Base-by-base conservation (phyloP, 2,113 vertebrate species). In the Hippocampus barbouri region DNA sequence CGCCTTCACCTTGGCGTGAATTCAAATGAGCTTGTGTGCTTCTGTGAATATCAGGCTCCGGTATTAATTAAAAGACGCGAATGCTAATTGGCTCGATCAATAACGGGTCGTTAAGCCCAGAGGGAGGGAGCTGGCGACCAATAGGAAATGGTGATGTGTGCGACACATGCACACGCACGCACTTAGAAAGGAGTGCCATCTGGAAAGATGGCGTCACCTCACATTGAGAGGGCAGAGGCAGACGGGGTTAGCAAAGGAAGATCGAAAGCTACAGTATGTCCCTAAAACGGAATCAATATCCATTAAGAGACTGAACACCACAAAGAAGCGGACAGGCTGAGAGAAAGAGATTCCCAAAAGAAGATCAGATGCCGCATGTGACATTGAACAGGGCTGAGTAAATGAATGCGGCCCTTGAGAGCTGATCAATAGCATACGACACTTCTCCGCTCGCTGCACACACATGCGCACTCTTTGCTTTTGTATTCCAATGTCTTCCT, bases 21-120 rank as follows among this genome's bases (percentile, higher is more conserved):
- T 88, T 85, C 83, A 85, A 87, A 79, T 60, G 51, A 1, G 63
- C 14, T 38, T 53, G 41, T 53, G 60, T 54, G 45, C 61, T 27
- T 23, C 43, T 16, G 41, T 41, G 64, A 57, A 65, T 78, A 74
- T 78, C 79, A 79, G 70, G 77, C 77, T 72, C 86, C 88, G 81
- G 87, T 89, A 89, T 88, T 91, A 91, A 89, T 91, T 89, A 89
- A 87, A 60, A 91, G 82, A 86, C 88, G 89, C 78, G 85, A 88
- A 91, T 89, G 83, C 87, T 90, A 90, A 90, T 89, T 89, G 89
- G 81, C 85, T 60, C 8, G 84, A 89, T 89, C 89, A 78, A 90
- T 89, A 89, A 76, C 40, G 3, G 86, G 87, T 87, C 84, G 75
- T 87, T 86, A 79, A 82, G 87, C 79, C 86, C 83, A 71, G 7